These are phyloP conservation scores for Apotomis betuletana DNA, from an alignment of 2,888 invertebrate species.

Conservation along the genomic window DNA sequence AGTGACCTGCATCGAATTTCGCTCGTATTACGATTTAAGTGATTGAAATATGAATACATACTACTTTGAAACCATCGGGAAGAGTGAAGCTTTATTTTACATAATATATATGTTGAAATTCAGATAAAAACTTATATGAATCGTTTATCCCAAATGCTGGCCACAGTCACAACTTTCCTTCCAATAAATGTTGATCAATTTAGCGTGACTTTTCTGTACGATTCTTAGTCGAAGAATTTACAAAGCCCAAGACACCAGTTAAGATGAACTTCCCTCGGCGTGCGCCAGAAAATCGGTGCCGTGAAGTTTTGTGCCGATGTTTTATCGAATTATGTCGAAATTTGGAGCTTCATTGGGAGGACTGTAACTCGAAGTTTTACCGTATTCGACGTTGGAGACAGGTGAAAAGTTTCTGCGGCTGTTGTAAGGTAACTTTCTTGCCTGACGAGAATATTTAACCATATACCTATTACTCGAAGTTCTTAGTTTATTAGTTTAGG, in stretches of 20 bases:
- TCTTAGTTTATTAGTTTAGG: slow-evolving; percentile 10
- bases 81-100: no score
- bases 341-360: slow-evolving; percentile 5
- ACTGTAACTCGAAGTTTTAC: slow-evolving; percentile 30
- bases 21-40: no score
- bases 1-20: no score
- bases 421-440: slow-evolving; percentile 22
- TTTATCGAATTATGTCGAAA: slow-evolving; percentile 33
- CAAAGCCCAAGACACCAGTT: slow-evolving; percentile 12
- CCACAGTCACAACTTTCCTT: background rate
- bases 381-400: slow-evolving; percentile 22
- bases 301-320: slow-evolving; percentile 19
- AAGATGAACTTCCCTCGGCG: slow-evolving; percentile 18
- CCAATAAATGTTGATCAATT: background rate
- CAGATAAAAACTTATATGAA: background rate
- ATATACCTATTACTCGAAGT: background rate
- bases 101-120: no score
- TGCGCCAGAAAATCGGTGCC: slow-evolving; percentile 6
- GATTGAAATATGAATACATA: no score
- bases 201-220: slow-evolving; percentile 3
- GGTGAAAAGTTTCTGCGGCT: slow-evolving; percentile 34
- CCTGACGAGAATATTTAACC: slow-evolving; percentile 17
- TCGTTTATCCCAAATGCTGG: background rate
- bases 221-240: slow-evolving; percentile 9
- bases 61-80: no score